Percentiles rank a stretch among this genome's conserved stretches.
These are phyloP conservation scores for Thymelicus acteon DNA, from an alignment of 2,888 invertebrate genomes.

Conservation along the genomic window DNA sequence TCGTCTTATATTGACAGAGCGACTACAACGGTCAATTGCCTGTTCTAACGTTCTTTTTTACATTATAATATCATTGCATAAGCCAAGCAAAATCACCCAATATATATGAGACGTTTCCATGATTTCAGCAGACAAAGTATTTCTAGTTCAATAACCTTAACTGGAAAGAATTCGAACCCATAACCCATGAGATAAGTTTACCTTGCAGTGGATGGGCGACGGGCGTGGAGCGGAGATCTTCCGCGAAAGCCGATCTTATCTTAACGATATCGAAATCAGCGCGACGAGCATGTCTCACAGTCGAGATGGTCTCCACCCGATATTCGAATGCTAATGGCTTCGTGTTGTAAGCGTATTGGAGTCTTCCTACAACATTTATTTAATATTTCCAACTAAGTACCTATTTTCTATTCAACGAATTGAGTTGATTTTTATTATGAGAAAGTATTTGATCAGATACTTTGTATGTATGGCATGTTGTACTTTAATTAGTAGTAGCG, in stretches of 20 bases:
- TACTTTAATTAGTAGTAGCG: no score
- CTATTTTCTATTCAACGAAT: not conserved
- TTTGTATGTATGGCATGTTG: no score
- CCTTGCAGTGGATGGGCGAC: not conserved
- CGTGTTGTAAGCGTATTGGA: not conserved
- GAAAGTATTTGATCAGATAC: not conserved
- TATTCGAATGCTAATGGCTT: constrained; percentile 6
- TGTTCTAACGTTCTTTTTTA: no score
- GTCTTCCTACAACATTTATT: not conserved
- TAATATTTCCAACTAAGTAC: constrained; percentile 7
- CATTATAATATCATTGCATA: no score
- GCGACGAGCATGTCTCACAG: not conserved
- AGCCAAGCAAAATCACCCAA: no score
- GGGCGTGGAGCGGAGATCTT: constrained; percentile 2
- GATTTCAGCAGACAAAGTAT: no score
- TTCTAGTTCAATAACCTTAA: no score
- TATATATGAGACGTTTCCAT: no score
- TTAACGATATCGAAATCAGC: constrained; percentile 11
- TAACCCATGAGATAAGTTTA: constrained; percentile 7
- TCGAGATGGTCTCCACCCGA: not conserved
- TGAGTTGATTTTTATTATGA: no score
- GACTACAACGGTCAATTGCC: no score
- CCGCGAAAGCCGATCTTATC: constrained; percentile 19
- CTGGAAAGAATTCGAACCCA: not conserved
- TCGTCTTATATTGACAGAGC: no score